Conservation (phyloP, 2,113 vertebrate species). For the Stegastes partitus region DNA sequence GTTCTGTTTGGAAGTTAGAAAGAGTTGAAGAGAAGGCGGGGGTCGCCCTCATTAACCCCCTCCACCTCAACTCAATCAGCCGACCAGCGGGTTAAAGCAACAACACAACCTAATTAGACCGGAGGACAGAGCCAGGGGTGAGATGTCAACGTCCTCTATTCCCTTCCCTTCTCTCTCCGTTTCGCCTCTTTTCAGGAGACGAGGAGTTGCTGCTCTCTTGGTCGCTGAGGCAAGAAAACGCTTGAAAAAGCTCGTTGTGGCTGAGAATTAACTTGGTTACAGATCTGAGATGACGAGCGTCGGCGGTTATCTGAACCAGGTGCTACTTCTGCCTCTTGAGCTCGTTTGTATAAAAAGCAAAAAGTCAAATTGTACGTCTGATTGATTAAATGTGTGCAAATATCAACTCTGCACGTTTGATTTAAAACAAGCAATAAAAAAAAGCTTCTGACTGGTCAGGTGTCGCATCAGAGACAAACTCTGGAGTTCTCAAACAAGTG, state of each 20-base stretch:
- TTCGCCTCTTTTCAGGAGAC: conserved; percentile 35
- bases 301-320: conserved; percentile 4
- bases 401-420: too few relatives aligned
- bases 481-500: too few relatives aligned
- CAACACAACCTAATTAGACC: conserved; percentile 89
- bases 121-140: conserved; percentile 79
- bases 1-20: conserved; percentile 71
- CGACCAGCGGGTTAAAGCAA: conserved; percentile 87
- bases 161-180: conserved; percentile 22
- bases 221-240: conserved; percentile 70
- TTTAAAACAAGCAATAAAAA: too few relatives aligned
- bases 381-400: background rate
- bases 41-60: conserved; percentile 79
- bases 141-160: conserved; percentile 85
- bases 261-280: conserved; percentile 36
- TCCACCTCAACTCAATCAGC: conserved; percentile 79
- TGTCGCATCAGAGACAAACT: too few relatives aligned
- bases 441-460: too few relatives aligned
- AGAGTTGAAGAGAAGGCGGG: conserved; percentile 80
- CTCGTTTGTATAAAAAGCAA: background rate
- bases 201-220: conserved; percentile 80
- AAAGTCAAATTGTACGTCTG: background rate
- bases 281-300: conserved; percentile 21
- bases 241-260: conserved; percentile 29
- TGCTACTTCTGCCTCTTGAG: background rate